Conservation (phyloP, 2,113 vertebrate genomes). For the Neomonachus schauinslandi region DNA sequence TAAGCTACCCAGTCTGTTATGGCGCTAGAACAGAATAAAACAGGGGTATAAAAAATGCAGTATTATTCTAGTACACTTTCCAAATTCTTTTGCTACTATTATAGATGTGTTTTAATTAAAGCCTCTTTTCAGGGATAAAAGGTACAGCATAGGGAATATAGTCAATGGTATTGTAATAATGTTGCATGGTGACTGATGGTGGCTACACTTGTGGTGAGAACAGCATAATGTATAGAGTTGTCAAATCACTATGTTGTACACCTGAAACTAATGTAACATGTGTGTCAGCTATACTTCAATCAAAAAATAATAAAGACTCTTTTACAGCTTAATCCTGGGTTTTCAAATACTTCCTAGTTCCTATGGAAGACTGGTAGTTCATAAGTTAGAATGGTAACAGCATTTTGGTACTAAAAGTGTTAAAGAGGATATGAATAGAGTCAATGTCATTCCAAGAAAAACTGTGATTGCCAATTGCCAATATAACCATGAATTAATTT, state of each 20-base stretch:
- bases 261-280: not conserved
- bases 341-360: conserved; percentile 36
- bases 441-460: conserved; percentile 27
- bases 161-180: not conserved
- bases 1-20: not conserved
- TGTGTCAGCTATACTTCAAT: not conserved
- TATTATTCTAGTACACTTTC: conserved; percentile 16
- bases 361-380: not conserved
- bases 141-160: not conserved
- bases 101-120: conserved; percentile 50
- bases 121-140: not conserved
- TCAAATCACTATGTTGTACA: not conserved
- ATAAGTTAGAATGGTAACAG: not conserved
- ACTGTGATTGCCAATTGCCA: conserved; percentile 3
- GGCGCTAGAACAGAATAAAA: not conserved
- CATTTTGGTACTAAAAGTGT: not conserved
- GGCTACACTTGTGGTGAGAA: not conserved
- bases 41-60: not conserved
- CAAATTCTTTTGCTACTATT: conserved; percentile 54
- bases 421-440: conserved; percentile 7
- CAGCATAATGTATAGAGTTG: not conserved
- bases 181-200: not conserved
- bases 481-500: not conserved
- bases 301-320: not conserved
- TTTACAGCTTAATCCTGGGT: conserved; percentile 28